phyloP scores from a whole-genome alignment of 2,797 vertebrate species.

The Alcedo quadribrachys region DNA sequence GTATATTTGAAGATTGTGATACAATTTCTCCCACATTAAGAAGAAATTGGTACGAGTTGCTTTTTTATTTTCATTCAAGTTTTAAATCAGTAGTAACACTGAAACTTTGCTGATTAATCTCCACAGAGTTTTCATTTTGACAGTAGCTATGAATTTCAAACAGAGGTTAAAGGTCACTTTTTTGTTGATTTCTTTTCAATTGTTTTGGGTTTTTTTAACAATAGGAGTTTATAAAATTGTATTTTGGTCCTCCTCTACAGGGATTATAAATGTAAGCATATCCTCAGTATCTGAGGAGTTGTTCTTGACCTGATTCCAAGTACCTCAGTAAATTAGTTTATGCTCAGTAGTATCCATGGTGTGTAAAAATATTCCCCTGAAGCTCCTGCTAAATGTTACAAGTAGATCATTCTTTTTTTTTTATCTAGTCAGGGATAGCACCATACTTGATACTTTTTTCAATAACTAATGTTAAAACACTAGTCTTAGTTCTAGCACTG shows the following conservation, averaged over 20 bases:
- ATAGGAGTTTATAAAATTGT: not conserved
- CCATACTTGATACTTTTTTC: not conserved
- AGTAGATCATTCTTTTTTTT: constrained; percentile 14
- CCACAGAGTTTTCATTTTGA: not conserved
- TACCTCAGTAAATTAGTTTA: constrained; percentile 51
- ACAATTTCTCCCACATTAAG: not conserved
- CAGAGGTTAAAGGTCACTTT: not conserved
- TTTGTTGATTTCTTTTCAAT: not conserved
- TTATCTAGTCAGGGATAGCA: not conserved
- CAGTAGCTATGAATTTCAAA: not conserved
- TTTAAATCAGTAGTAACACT: not conserved
- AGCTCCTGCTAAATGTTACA: constrained; percentile 37
- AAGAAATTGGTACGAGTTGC: not conserved
- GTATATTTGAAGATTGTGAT: not conserved
- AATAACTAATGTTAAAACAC: not conserved
- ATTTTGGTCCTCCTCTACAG: not conserved
- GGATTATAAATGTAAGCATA: constrained; percentile 43
- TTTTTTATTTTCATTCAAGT: not conserved
- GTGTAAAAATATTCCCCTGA: constrained; percentile 49
- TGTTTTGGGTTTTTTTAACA: constrained; percentile 1
- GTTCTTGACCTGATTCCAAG: constrained; percentile 59
- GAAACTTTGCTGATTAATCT: not conserved
- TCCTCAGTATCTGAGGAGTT: constrained; percentile 11
- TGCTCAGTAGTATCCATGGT: constrained; percentile 41
- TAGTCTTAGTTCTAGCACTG: not conserved